Evolutionary conservation across 1,140 invertebrate species (phyloP).

Genomic region (Coelopa frigida): DNA sequence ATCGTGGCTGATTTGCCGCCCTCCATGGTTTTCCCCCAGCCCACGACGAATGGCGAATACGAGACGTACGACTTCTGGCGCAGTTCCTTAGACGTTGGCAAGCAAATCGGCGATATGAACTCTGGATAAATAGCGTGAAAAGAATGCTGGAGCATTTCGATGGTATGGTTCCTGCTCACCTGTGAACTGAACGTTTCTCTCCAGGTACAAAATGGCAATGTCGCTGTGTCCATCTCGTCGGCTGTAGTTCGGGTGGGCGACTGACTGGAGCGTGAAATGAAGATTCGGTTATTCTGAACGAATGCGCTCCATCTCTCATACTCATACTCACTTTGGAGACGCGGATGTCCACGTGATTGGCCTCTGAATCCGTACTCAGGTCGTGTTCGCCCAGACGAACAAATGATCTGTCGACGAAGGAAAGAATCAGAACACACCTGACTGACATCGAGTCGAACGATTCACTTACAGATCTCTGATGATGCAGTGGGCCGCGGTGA

Average conservation of each 20-base stretch:
- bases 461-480: slow-evolving; percentile 25
- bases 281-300: not conserved
- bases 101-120: slow-evolving; percentile 28
- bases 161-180: slow-evolving; percentile 1
- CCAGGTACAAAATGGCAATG: slow-evolving; percentile 31
- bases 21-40: slow-evolving; percentile 58
- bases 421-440: not conserved
- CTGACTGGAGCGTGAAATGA: slow-evolving; percentile 6
- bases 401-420: slow-evolving; percentile 17
- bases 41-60: slow-evolving; percentile 62
- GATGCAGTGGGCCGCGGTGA: slow-evolving; percentile 42
- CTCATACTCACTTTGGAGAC: slow-evolving; percentile 15
- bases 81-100: slow-evolving; percentile 20
- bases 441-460: not conserved
- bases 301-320: slow-evolving; percentile 10
- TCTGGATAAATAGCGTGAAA: not conserved
- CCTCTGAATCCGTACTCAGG: slow-evolving; percentile 28
- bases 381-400: slow-evolving; percentile 42
- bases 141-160: not conserved
- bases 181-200: slow-evolving; percentile 28
- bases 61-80: slow-evolving; percentile 25
- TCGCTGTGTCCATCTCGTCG: slow-evolving; percentile 31
- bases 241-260: slow-evolving; percentile 26
- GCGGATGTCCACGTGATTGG: slow-evolving; percentile 25
- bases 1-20: slow-evolving; percentile 53